Evolutionary conservation across 2,888 invertebrate species (phyloP).

Genomic region (Dolichopus griseipennis): DNA sequence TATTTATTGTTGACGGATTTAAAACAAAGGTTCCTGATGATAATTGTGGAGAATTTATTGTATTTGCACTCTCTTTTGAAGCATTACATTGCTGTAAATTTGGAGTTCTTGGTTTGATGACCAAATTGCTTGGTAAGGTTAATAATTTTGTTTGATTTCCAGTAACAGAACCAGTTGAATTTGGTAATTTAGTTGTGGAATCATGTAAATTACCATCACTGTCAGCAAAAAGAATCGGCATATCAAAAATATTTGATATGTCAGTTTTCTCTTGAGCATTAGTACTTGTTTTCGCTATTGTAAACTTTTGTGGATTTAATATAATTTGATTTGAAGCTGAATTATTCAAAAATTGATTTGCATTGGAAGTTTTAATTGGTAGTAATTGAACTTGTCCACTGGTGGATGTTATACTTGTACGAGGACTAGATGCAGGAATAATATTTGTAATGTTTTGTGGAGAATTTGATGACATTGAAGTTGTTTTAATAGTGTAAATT

Average conservation of each 20-base stretch:
- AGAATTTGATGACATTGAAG: slow-evolving; percentile 23
- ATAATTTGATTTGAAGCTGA: slow-evolving; percentile 23
- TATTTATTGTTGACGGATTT: slow-evolving; percentile 37
- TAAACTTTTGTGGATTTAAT: slow-evolving; percentile 33
- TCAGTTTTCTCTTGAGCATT: slow-evolving; percentile 32
- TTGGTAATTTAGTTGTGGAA: slow-evolving; percentile 15
- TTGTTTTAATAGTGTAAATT: slow-evolving; percentile 37
- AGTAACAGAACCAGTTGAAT: neutral
- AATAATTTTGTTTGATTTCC: slow-evolving; percentile 12
- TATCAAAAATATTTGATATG: slow-evolving; percentile 53
- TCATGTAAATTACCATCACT: slow-evolving; percentile 42
- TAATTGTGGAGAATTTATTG: slow-evolving; percentile 12
- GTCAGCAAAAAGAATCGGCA: slow-evolving; percentile 59
- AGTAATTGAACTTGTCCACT: slow-evolving; percentile 37
- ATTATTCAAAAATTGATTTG: slow-evolving; percentile 32
- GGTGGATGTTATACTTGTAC: slow-evolving; percentile 14
- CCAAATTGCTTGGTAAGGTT: neutral
- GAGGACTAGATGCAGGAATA: slow-evolving; percentile 13
- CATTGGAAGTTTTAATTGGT: slow-evolving; percentile 26
- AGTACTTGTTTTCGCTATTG: slow-evolving; percentile 34
- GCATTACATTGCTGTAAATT: neutral
- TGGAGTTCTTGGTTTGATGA: neutral
- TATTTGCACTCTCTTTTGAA: neutral
- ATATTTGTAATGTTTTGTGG: slow-evolving; percentile 17
- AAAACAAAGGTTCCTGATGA: slow-evolving; percentile 30